Evolutionary conservation across 2,113 vertebrate species (phyloP).

Genomic region (Ia io): DNA sequence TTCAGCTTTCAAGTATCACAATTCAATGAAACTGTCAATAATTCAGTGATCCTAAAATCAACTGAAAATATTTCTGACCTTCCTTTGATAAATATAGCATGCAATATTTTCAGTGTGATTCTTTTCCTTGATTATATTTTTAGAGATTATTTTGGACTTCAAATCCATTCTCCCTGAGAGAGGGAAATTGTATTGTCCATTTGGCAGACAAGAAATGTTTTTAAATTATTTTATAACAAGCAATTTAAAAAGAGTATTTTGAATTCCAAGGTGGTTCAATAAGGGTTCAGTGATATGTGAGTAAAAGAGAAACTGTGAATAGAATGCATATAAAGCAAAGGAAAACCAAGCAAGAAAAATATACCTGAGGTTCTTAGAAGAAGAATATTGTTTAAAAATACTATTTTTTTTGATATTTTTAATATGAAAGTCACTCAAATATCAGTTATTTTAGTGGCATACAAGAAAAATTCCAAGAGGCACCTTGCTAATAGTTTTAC

Average conservation of each 20-base stretch:
- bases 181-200: slow-evolving; percentile 13
- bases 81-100: slow-evolving; percentile 3
- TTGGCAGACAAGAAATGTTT: slow-evolving; percentile 37
- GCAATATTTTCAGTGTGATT: slow-evolving; percentile 9
- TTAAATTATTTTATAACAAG: slow-evolving; percentile 60
- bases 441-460: background rate
- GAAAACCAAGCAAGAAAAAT: slow-evolving; percentile 47
- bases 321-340: slow-evolving; percentile 26
- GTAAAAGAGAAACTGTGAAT: slow-evolving; percentile 34
- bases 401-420: background rate
- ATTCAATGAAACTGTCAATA: slow-evolving; percentile 3
- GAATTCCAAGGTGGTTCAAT: slow-evolving; percentile 55
- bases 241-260: slow-evolving; percentile 43
- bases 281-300: background rate
- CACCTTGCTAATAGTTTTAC: background rate
- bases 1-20: slow-evolving; percentile 20
- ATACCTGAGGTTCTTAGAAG: slow-evolving; percentile 48
- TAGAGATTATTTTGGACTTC: slow-evolving; percentile 22
- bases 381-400: background rate
- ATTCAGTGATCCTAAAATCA: slow-evolving; percentile 31
- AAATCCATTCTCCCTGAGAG: background rate
- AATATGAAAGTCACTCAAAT: background rate
- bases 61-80: background rate
- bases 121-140: slow-evolving; percentile 36
- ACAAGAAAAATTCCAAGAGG: background rate